Evolutionary conservation across 2,113 vertebrate genomes (phyloP), one percentile per base, ranked within the genome.

Genomic region (Callaeas wilsoni): DNA sequence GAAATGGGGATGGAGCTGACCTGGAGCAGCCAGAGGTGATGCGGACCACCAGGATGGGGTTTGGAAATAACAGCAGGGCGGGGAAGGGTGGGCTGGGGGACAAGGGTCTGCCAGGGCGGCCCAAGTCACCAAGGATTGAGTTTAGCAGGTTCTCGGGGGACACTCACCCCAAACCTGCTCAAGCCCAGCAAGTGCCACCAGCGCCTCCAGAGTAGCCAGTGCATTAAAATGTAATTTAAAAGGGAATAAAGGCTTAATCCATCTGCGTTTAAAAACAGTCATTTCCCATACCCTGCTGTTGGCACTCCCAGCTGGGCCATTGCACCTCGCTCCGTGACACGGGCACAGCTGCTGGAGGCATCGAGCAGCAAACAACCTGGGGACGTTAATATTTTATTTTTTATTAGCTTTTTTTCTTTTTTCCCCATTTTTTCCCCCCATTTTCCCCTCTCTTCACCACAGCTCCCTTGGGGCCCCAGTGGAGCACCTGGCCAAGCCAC

Each of bases 401-500:
- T 95, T 79, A 87, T 87, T 82, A 39, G 35, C 30, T 42, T 50
- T 46, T 88, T 65, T 39, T 32, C 20, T 13, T 23, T 13, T 16
- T 22, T 69, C 8, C 8, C 1, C n/a, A n/a, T n/a, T n/a, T n/a
- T n/a, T n/a, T n/a, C 25, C 20, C 13, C 26, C 16, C 1, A 12
- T 71, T 94, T 93, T 56, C 42, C 87, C 70, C 27, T 91, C 84
- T 94, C 86, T 57, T 49, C 71, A 91, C 86, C 86, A 26, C 10
- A 9, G 16, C 64, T 91, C 87, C 79, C 74, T 16, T 8, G 59
- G 46, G 90, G 88, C 49, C 50, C 49, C 5, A 2, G 2, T 15
- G 42, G 37, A 94, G 92, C 92, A 96, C 77, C 95, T 94, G 93
- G 92, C 75, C 81, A 63, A 68, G 87, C 41, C 67, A 44, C 60